These are phyloP conservation scores for Trematocara caparti DNA, from an alignment of 2,797 vertebrate species.

Conservation along the genomic window DNA sequence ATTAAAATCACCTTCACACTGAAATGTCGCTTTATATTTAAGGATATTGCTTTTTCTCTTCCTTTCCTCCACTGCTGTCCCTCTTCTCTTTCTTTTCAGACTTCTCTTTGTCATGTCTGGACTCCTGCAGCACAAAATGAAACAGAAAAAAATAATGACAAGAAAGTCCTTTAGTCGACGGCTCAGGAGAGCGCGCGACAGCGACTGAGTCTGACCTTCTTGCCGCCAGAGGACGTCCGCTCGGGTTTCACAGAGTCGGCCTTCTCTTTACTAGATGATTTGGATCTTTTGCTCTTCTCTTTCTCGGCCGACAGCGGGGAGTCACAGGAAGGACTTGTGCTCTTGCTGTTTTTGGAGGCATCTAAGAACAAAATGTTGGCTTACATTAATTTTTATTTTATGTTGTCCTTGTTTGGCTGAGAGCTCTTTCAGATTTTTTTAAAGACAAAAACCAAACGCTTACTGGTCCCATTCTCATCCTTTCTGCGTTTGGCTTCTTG, in stretches of 20 bases:
- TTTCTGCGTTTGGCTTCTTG: slow-evolving; percentile 90
- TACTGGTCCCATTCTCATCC: slow-evolving; percentile 95
- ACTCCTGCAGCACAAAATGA: slow-evolving; percentile 78
- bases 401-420: too few species aligned
- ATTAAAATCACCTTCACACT: background rate
- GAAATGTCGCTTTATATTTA: slow-evolving; percentile 37
- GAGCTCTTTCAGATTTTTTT: background rate
- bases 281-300: slow-evolving; percentile 89
- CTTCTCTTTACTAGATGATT: slow-evolving; percentile 94
- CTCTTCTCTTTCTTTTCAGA: slow-evolving; percentile 94
- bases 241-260: slow-evolving; percentile 88
- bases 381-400: background rate
- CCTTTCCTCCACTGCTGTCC: slow-evolving; percentile 89
- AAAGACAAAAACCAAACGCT: slow-evolving; percentile 18
- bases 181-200: background rate
- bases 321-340: slow-evolving; percentile 88
- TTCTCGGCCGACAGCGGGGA: slow-evolving; percentile 85
- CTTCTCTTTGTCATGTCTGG: slow-evolving; percentile 94
- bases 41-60: slow-evolving; percentile 99
- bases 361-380: slow-evolving; percentile 64
- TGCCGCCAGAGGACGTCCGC: slow-evolving; percentile 86
- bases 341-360: slow-evolving; percentile 93
- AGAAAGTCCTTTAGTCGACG: background rate
- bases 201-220: slow-evolving; percentile 78
- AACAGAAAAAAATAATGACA: too few species aligned